Base-by-base conservation (phyloP, 2,113 vertebrate species). In the Lethenteron reissneri region DNA sequence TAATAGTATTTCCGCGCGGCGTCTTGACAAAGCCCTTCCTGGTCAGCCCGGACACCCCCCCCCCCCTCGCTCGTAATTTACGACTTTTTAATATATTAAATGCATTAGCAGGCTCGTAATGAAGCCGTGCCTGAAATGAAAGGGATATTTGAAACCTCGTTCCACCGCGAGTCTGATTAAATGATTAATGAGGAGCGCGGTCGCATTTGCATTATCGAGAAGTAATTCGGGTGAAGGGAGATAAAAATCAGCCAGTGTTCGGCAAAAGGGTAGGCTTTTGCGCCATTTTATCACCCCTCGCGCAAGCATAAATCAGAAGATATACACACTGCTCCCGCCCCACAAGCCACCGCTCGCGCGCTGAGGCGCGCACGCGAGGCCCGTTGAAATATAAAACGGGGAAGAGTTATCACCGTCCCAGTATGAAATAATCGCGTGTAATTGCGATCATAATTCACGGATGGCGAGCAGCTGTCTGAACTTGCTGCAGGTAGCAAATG, bases 71-170 rank as follows among this genome's bases (percentile, higher is more conserved):
- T 68, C 64, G 64, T 95, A 92, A 91, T 92, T 92, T 88, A 87
- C 94, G 94, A 94, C 89, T 92, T 90, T 85, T 83, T 89, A 86
- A 95, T 95, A 92, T 89, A 95, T 96, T 90, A 99, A 91, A 87
- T 88, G 86, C 85, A 83, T 87, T 85, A 85, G 86, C 89, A 90
- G 90, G 88, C 86, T 41, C 64, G 88, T 94, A 92, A 88, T 89
- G 85, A 81, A 86, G 87, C 88, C 64, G 25, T 25, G n/a, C 90
- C 86, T 92, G 87, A 87, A 88, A 96, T 89, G 90, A 95, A 96
- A 99, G 95, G 88, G 87, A 87, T 96, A 96, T 95, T 94, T 95
- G 91, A 88, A 94, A 96, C 91, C 95, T 99, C 96, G 90, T 90
- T 95, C 87, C 86, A 88, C 83, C 64, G 94, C 88, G 85, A 87